Evolutionary conservation across 1,140 invertebrate species (phyloP).

Genomic region (Psix sp.): DNA sequence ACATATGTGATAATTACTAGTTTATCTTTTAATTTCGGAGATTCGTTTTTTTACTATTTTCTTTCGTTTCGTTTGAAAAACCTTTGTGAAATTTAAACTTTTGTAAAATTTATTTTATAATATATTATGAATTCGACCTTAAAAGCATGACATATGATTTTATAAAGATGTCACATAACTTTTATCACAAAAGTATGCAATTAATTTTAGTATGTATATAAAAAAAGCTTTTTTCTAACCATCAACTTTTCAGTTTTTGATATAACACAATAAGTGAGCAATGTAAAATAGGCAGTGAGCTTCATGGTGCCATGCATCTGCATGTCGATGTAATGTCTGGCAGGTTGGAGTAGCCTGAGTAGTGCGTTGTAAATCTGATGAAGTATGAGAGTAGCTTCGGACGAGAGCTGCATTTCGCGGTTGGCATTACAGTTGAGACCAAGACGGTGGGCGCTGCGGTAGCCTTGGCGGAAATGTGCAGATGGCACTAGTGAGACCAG

Average conservation of each 20-base stretch:
- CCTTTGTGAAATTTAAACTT: no score
- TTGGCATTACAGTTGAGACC: constrained; percentile 70
- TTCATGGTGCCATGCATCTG: constrained; percentile 92
- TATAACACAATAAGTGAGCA: constrained; percentile 92
- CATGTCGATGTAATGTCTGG: constrained; percentile 90
- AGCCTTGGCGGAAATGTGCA: constrained; percentile 90
- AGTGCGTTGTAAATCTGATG: constrained; percentile 92
- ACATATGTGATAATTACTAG: no score
- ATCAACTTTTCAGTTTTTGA: constrained; percentile 93
- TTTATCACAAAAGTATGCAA: no score
- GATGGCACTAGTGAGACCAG: constrained; percentile 92
- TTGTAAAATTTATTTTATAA: no score
- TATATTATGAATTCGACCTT: no score
- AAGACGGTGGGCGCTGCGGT: constrained; percentile 80
- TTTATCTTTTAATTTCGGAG: no score
- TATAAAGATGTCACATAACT: no score
- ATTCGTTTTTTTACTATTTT: no score
- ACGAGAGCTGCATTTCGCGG: constrained; percentile 77
- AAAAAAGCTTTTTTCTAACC: constrained; percentile 78
- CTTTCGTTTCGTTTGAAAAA: no score
- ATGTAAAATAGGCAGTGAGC: constrained; percentile 92
- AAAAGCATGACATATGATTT: no score
- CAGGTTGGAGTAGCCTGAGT: constrained; percentile 85
- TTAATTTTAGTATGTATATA: no score
- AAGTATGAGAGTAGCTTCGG: constrained; percentile 86